These are phyloP conservation scores for Sebastes kiyomatsui DNA, from an alignment of 2,797 vertebrate species.

Conservation along the genomic window DNA sequence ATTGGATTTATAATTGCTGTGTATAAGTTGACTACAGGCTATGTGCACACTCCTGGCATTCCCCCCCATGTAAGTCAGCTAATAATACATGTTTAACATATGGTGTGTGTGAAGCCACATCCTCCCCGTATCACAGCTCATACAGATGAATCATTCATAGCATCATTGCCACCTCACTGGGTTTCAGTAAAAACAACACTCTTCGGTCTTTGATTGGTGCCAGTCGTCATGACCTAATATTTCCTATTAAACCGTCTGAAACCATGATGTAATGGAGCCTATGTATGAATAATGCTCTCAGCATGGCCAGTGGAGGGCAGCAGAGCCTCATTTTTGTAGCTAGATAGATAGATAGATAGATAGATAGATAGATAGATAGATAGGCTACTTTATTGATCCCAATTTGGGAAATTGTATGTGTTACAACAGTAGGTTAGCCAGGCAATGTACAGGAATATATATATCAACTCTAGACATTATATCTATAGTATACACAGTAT, in stretches of 20 bases:
- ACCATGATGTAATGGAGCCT: slow-evolving; percentile 72
- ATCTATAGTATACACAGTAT: too few species aligned
- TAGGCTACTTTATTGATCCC: too few species aligned
- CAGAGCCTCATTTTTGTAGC: slow-evolving; percentile 31
- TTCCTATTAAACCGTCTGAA: slow-evolving; percentile 67
- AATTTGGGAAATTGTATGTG: too few species aligned
- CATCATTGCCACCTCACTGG: slow-evolving; percentile 37
- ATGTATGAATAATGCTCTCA: slow-evolving; percentile 5
- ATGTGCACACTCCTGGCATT: slow-evolving; percentile 1
- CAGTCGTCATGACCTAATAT: slow-evolving; percentile 74
- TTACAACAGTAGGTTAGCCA: too few species aligned
- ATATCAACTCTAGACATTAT: too few species aligned
- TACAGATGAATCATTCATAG: slow-evolving; percentile 37
- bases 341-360: too few species aligned
- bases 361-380: too few species aligned
- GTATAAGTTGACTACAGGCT: not conserved
- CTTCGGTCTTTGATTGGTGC: slow-evolving; percentile 65
- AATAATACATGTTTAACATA: slow-evolving; percentile 52
- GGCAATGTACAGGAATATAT: too few species aligned
- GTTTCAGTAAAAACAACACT: slow-evolving; percentile 54
- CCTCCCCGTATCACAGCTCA: slow-evolving; percentile 8
- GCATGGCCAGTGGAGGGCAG: slow-evolving; percentile 65
- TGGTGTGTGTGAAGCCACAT: slow-evolving; percentile 31
- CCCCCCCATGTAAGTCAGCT: slow-evolving; percentile 11
- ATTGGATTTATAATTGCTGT: slow-evolving; percentile 34